Percentiles rank a stretch among this genome's conserved stretches.
phyloP scores from a whole-genome alignment of 2,888 invertebrate genomes.

The Caenorhabditis becei region DNA sequence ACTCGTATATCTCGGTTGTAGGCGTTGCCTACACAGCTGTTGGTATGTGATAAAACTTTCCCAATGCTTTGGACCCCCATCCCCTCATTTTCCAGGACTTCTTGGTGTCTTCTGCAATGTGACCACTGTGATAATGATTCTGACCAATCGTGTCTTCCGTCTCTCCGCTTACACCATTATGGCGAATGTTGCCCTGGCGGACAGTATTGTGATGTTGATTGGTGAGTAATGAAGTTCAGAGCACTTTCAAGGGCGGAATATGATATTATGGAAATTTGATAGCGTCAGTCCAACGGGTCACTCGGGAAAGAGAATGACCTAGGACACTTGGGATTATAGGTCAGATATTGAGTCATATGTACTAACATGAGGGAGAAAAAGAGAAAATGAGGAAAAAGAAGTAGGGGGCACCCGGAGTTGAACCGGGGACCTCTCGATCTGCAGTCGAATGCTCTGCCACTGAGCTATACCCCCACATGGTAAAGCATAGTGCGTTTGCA shows the following conservation, averaged over 20 bases:
- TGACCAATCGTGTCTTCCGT: slow-evolving; percentile 77
- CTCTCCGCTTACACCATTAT: slow-evolving; percentile 81
- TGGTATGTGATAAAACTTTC: slow-evolving; percentile 30
- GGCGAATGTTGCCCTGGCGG: slow-evolving; percentile 75
- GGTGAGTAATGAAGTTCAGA: slow-evolving; percentile 40
- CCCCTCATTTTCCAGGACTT: slow-evolving; percentile 49
- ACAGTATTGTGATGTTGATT: slow-evolving; percentile 70
- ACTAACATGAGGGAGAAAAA: not conserved
- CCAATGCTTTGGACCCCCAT: not conserved
- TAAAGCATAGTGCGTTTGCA: too few relatives aligned
- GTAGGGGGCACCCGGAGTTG: slow-evolving; percentile 77
- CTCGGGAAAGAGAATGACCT: not conserved
- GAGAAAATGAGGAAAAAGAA: slow-evolving; percentile 50
- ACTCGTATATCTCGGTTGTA: slow-evolving; percentile 56
- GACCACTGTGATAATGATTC: slow-evolving; percentile 78
- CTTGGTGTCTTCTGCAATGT: slow-evolving; percentile 76
- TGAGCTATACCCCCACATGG: slow-evolving; percentile 78
- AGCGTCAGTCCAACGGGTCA: not conserved
- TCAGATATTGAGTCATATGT: too few relatives aligned
- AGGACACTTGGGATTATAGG: too few relatives aligned
- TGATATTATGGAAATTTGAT: slow-evolving; percentile 6
- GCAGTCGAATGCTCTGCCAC: slow-evolving; percentile 81
- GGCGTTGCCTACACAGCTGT: slow-evolving; percentile 59
- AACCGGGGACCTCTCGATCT: slow-evolving; percentile 81
- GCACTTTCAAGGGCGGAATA: not conserved